phyloP scores from a whole-genome alignment of 1,140 invertebrate genomes.

The Bombus affinis region DNA sequence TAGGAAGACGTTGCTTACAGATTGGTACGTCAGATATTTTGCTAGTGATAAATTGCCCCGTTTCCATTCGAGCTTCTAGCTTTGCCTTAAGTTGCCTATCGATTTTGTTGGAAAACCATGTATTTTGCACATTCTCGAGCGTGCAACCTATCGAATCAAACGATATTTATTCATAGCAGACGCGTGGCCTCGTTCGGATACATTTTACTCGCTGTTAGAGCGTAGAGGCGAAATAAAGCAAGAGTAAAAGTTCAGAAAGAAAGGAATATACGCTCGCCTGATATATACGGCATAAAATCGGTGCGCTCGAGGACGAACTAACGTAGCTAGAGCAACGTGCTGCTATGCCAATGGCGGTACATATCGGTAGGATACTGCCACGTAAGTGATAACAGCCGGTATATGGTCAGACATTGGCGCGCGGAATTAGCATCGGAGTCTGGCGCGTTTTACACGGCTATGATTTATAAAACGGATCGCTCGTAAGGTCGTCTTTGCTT shows the following conservation, averaged over 20 bases:
- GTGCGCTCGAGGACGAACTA: not conserved
- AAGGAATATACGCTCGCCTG: not conserved
- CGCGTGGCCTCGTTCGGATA: not conserved
- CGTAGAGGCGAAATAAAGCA: not conserved
- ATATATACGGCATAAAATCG: not conserved
- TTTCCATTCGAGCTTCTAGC: not conserved
- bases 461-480: constrained; percentile 5
- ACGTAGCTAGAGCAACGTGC: not conserved
- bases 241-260: not conserved
- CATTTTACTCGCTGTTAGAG: not conserved
- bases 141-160: not conserved
- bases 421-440: constrained; percentile 52
- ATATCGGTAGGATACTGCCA: not conserved
- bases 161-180: not conserved
- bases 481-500: not conserved
- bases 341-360: no score
- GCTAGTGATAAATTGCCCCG: not conserved
- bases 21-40: not conserved
- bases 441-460: constrained; percentile 12
- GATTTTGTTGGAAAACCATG: not conserved
- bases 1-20: not conserved
- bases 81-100: not conserved
- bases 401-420: constrained; percentile 67
- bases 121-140: not conserved
- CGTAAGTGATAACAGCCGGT: constrained; percentile 62